These are phyloP conservation scores for Xyrichtys novacula DNA, from an alignment of 2,797 vertebrate genomes.

Conservation along the genomic window DNA sequence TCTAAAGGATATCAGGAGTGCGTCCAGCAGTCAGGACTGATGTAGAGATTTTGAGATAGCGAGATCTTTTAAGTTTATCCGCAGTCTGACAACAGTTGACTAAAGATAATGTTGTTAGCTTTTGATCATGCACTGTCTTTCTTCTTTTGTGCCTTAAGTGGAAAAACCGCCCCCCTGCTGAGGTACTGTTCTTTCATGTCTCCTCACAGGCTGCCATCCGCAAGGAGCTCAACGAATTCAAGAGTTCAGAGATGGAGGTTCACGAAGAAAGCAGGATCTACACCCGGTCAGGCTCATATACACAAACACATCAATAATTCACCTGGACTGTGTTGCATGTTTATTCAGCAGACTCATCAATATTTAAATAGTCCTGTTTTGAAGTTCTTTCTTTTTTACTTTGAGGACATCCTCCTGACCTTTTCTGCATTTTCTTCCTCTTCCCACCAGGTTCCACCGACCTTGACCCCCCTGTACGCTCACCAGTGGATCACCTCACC, in stretches of 20 bases:
- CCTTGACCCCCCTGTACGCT: slow-evolving; percentile 82
- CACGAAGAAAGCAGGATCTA: slow-evolving; percentile 95
- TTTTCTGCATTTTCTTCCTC: slow-evolving; percentile 2
- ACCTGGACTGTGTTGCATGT: slow-evolving; percentile 15
- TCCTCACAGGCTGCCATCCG: slow-evolving; percentile 93
- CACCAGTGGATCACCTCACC: slow-evolving; percentile 36
- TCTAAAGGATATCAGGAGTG: no score
- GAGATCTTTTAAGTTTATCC: no score
- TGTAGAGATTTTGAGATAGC: not conserved
- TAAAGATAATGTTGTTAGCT: not conserved
- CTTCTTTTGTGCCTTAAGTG: slow-evolving; percentile 9
- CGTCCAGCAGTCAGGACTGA: no score
- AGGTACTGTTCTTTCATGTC: slow-evolving; percentile 40
- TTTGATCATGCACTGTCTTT: slow-evolving; percentile 13
- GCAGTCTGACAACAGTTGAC: no score
- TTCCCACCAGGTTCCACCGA: slow-evolving; percentile 90
- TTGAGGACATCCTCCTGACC: slow-evolving; percentile 4
- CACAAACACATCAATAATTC: slow-evolving; percentile 43
- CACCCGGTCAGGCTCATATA: slow-evolving; percentile 86
- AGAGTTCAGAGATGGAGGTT: slow-evolving; percentile 98
- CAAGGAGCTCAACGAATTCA: slow-evolving; percentile 98
- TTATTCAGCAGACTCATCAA: slow-evolving; percentile 32
- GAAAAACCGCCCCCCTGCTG: slow-evolving; percentile 6
- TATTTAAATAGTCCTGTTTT: slow-evolving; percentile 6
- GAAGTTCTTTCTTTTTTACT: not conserved